Percentiles rank a stretch among this genome's conserved stretches.
These are phyloP conservation scores for Caenorhabditis angaria DNA, from an alignment of 2,888 invertebrate species.

Conservation along the genomic window DNA sequence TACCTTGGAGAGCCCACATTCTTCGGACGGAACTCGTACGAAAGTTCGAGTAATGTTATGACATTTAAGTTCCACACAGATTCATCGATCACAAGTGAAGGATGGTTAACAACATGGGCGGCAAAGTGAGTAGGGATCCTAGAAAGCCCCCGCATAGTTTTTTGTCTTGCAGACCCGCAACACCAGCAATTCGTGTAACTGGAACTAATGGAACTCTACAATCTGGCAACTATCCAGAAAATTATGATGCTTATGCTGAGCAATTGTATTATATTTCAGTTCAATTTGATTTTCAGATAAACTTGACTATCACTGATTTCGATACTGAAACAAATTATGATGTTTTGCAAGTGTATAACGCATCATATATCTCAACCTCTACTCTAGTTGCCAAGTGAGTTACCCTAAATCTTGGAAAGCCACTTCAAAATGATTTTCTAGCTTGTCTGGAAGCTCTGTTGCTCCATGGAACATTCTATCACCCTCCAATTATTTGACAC, in stretches of 20 bases:
- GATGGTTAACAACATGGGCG: slow-evolving; percentile 7
- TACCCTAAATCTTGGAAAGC: not conserved
- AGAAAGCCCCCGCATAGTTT: not conserved
- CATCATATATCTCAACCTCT: slow-evolving; percentile 7
- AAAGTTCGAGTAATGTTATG: not conserved
- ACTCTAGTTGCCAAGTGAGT: slow-evolving; percentile 24
- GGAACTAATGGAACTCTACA: slow-evolving; percentile 24
- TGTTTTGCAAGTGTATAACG: slow-evolving; percentile 26
- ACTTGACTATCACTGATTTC: slow-evolving; percentile 27
- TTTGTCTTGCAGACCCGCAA: slow-evolving; percentile 19
- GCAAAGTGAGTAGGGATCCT: slow-evolving; percentile 6
- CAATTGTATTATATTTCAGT: slow-evolving; percentile 36
- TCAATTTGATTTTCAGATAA: slow-evolving; percentile 24
- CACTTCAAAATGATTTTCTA: not conserved
- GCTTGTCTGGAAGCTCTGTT: slow-evolving; percentile 21
- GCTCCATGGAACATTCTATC: slow-evolving; percentile 26
- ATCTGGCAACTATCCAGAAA: slow-evolving; percentile 85
- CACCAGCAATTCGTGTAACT: slow-evolving; percentile 17
- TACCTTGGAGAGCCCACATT: not conserved
- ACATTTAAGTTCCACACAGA: slow-evolving; percentile 7
- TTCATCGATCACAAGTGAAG: not conserved
- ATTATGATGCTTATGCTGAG: slow-evolving; percentile 76
- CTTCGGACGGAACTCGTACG: not conserved
- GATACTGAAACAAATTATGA: slow-evolving; percentile 24
- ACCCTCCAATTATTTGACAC: slow-evolving; percentile 15